A percentile compares a stretch with the other conserved stretches of the same genome.
Evolutionary conservation across 2,888 invertebrate genomes (phyloP).

Genomic region (Pachliopta kotzebuea): DNA sequence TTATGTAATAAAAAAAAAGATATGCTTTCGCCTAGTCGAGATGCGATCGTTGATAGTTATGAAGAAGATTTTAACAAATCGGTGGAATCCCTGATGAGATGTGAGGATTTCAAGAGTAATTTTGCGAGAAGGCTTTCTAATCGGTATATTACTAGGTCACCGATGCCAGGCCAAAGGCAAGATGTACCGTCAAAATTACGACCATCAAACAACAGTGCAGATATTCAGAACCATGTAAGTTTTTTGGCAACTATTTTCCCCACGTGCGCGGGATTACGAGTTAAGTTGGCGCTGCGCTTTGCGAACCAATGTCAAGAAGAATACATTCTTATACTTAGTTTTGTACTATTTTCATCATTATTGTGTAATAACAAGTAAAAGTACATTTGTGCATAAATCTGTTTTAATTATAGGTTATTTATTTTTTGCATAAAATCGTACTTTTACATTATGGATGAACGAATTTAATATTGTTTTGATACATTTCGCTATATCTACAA

Average conservation of each 20-base stretch:
- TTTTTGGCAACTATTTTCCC: background rate
- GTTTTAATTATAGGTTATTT: background rate
- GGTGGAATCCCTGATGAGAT: constrained; percentile 73
- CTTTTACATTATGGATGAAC: background rate
- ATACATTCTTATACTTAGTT: constrained; percentile 5
- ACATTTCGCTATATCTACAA: background rate
- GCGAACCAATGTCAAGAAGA: constrained; percentile 12
- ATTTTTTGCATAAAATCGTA: no score
- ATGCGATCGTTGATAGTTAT: constrained; percentile 40
- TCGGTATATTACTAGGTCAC: constrained; percentile 58
- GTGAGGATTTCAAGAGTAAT: constrained; percentile 74
- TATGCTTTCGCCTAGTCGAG: constrained; percentile 55
- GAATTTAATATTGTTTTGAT: constrained; percentile 1
- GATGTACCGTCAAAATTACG: constrained; percentile 51
- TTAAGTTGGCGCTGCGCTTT: background rate
- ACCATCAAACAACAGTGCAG: constrained; percentile 39
- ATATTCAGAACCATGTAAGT: constrained; percentile 55
- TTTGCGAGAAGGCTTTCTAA: constrained; percentile 73
- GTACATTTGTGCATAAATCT: constrained; percentile 8
- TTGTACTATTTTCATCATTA: constrained; percentile 13
- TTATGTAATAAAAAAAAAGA: constrained; percentile 36
- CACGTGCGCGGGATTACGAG: background rate
- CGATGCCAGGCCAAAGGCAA: constrained; percentile 44
- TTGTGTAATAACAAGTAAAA: constrained; percentile 28
- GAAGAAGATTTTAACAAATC: constrained; percentile 65